Conservation (phyloP, 1,140 invertebrate genomes). For the Drosophila pseudoananassae region DNA sequence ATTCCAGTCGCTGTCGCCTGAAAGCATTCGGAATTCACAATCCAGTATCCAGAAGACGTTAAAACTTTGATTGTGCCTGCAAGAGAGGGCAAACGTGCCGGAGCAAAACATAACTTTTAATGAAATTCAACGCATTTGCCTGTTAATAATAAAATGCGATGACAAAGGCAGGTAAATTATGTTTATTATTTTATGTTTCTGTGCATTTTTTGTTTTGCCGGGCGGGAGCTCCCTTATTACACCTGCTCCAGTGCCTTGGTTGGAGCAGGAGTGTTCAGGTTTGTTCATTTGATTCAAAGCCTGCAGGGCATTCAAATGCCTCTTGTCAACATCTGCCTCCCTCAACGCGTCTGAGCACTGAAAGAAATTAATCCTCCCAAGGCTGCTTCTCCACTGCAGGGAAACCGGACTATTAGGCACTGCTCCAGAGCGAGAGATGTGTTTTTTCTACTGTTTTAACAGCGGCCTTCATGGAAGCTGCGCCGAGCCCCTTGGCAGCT, state of each 20-base stretch:
- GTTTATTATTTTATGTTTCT: constrained; percentile 73
- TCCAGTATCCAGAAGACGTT: constrained; percentile 18
- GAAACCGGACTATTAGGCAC: no score
- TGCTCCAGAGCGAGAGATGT: background rate
- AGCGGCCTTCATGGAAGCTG: constrained; percentile 17
- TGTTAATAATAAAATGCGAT: constrained; percentile 78
- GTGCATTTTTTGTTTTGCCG: constrained; percentile 27
- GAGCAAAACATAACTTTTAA: constrained; percentile 74
- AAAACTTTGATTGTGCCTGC: constrained; percentile 58
- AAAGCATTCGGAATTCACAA: constrained; percentile 32
- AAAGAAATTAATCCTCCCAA: background rate
- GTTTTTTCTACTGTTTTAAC: constrained; percentile 11
- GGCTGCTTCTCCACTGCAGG: no score
- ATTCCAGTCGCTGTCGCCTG: constrained; percentile 58
- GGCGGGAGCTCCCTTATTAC: constrained; percentile 67
- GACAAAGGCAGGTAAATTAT: constrained; percentile 70
- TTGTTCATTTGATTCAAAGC: constrained; percentile 52
- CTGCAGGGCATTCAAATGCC: constrained; percentile 65
- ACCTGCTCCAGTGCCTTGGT: constrained; percentile 30
- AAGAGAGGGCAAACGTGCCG: constrained; percentile 36
- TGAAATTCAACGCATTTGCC: constrained; percentile 74
- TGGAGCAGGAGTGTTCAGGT: constrained; percentile 8
- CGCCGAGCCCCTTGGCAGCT: constrained; percentile 40
- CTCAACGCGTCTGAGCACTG: constrained; percentile 7
- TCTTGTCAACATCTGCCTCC: constrained; percentile 60